Evolutionary conservation across 2,113 vertebrate species (phyloP), one percentile per base, ranked within the genome.

Genomic region (Grammomys dolichurus): DNA sequence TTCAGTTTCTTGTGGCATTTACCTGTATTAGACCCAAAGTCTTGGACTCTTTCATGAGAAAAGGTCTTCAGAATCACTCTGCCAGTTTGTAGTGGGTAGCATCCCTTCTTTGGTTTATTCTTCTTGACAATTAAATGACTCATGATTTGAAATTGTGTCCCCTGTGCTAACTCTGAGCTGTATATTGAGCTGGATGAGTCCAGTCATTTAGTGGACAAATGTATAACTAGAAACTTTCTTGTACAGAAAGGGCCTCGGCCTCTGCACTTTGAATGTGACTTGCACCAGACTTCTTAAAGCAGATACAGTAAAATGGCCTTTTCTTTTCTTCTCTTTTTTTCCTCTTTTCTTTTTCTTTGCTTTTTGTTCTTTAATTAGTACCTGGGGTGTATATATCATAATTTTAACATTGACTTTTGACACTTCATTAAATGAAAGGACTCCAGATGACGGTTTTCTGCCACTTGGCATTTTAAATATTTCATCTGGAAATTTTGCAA

Each of bases 1-100:
- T 98, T 97, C 84, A 8, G 95, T 97, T 98, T 96, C 96, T 98
- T 98, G 98, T 99, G 97, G 97, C 93, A 97, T 98, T 98, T 97
- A 95, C 96, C 97, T 97, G 97, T 98, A 93, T 98, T 98, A 98
- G 98, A 98, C 98, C 98, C 98, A 98, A 98, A 97, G 95, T 98
- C 98, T 98, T 98, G 91, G 95, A 98, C 96, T 95, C 97, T 80
- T 98, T 98, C 95, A 96, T 88, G 72, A 95, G 43, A 84, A 96
- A 93, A 89, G 56, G 69, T 96, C 93, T 96, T 95, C 90, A 90
- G 97, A 72, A 96, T 87, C 0, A 26, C 96, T 97, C 90, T 96
- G 26, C 87, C 20, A 60, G 78, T 31, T 96, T 95, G 89, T 89
- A 84, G 92, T 96, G 94, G 28, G 51, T 56, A 90, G 81, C 97